Conservation (phyloP, 2,113 vertebrate species). For the Daubentonia madagascariensis region DNA sequence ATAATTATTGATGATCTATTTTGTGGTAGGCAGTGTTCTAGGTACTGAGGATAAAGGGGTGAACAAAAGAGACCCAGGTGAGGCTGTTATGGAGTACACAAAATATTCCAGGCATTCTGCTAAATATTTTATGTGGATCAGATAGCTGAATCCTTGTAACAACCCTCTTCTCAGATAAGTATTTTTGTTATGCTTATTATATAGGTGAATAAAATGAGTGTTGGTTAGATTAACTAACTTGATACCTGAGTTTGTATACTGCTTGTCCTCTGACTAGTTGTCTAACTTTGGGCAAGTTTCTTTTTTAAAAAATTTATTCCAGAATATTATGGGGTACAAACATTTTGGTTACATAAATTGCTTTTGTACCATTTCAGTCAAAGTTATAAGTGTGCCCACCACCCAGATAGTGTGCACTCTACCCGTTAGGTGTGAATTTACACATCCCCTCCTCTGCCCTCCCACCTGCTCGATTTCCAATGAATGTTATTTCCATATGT, state of each 20-base stretch:
- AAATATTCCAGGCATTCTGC: no score
- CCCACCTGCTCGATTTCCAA: no score
- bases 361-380: no score
- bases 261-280: neutral
- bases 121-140: neutral
- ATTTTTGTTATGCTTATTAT: neutral
- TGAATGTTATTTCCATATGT: no score
- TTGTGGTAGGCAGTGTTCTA: neutral
- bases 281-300: neutral
- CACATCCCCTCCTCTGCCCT: no score
- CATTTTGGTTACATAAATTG: no score
- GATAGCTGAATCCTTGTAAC: neutral
- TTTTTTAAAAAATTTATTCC: no score
- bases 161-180: neutral
- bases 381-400: no score
- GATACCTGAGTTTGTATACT: neutral
- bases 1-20: neutral
- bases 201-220: neutral
- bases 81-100: fast-evolving
- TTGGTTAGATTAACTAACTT: neutral
- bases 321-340: no score
- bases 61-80: neutral
- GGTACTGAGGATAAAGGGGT: neutral
- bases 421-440: no score
- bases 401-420: no score